Base-by-base conservation (phyloP, 1,140 invertebrate genomes). In the Bombus balteatus region DNA sequence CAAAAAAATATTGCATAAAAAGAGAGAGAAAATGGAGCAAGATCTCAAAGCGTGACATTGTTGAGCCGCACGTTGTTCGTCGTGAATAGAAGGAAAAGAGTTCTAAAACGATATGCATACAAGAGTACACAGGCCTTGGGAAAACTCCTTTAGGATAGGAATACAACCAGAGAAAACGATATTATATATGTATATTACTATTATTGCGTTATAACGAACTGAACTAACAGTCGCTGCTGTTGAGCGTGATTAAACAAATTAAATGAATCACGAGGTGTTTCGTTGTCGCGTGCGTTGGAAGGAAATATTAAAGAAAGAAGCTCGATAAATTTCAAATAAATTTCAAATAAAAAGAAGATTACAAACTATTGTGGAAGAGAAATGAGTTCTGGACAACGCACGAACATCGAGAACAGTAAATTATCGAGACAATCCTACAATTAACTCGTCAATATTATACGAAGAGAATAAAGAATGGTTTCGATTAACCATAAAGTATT, bases 401-500 rank as follows among this genome's bases (percentile, higher is more conserved):
- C 76, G 43, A 32, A 41, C 57, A 85, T 25, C 47, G 77, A 57
- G 22, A 59, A 80, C 71, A 75, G 79, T 68, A 71, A 89, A 83
- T 89, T 88, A 86, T 87, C 78, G 83, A 85, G 90, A 91, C 90
- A 91, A 91, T 91, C 90, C 84, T 87, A 87, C 57, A 80, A 82
- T 80, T 89, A 85, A 89, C 71, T 84, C 86, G 89, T 90, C 88
- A 91, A 90, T 91, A 91, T 83, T 88, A 81, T 39, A 86, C n/a
- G 68, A 84, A 74, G 32, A 76, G 32, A n/a, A 68, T 66, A 66
- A 76, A 43, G 32, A 68, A 62, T 72, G 75, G 59, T 84, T 84
- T 87, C 62, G 47, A 87, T 75, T 84, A 84, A 65, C 18, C 72
- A 83, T 78, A 75, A 66, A 59, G 34, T 85, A 86, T 86, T 76